Evolutionary conservation across 2,113 vertebrate genomes (phyloP), one percentile per base, ranked within the genome.

Genomic region (Corvus moneduloides): DNA sequence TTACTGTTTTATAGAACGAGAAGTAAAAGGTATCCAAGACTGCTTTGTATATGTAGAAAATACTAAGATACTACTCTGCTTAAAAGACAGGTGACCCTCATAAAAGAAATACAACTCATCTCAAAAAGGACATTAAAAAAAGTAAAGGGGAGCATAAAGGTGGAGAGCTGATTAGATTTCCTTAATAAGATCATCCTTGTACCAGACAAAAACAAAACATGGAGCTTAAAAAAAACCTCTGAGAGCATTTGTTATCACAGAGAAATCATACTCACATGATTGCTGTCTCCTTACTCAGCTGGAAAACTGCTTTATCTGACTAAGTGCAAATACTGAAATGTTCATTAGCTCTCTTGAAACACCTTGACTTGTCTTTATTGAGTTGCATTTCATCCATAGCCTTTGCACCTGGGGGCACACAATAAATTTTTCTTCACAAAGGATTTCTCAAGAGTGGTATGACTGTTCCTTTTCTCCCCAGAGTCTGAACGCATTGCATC

Each of bases 391-490:
- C 96, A 97, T 93, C 96, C 83, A 33, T 58, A 87, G 88, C 64
- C 83, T 94, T 90, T 94, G 79, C 83, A 96, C 96, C 92, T 48
- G 68, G 90, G 76, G 96, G 94, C 96, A 92, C 80, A 93, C 83
- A 86, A 94, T 96, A 96, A 95, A 92, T 95, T 96, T 96, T 96
- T 96, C 93, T 92, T 82, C 95, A 93, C 96, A 93, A 94, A 96
- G 83, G 68, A 61, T 96, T 97, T 96, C 94, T 96, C 90, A 94
- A 89, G 93, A 96, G 85, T 64, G 46, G 92, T 81, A 41, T 81
- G 96, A 94, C 76, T 93, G 61, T 78, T 95, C 80, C 86, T 92
- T 89, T 92, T 74, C 86, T 95, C 92, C 76, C 85, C 90, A 71
- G 87, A 94, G 94, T 59, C 90, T 66, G 83, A 71, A 64, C 0